Conservation (phyloP, 1,140 invertebrate species). For the Drosophila ohnishii region DNA sequence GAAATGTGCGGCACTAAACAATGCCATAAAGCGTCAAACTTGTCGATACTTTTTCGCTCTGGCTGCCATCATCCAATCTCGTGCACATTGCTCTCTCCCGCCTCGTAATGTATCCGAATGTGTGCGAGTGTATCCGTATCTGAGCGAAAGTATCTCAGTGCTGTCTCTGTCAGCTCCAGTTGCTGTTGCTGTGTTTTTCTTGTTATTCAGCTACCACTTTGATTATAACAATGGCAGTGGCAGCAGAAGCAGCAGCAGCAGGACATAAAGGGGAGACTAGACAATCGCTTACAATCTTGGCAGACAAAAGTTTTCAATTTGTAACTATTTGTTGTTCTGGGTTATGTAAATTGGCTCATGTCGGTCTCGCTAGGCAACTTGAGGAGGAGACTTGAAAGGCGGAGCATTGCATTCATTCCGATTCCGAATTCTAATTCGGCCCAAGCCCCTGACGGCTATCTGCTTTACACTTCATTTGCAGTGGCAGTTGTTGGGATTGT, state of each 20-base stretch:
- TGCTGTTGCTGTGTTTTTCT: constrained; percentile 48
- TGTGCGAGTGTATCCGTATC: constrained; percentile 32
- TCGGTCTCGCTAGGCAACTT: constrained; percentile 47
- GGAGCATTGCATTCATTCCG: constrained; percentile 54
- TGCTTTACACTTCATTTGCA: constrained; percentile 75
- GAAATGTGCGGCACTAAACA: constrained; percentile 81
- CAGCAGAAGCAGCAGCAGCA: not conserved
- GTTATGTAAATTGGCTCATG: constrained; percentile 77
- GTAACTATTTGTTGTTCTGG: constrained; percentile 80
- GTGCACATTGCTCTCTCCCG: constrained; percentile 37
- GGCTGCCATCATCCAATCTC: constrained; percentile 48
- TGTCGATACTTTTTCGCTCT: constrained; percentile 76
- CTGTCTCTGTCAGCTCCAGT: constrained; percentile 61
- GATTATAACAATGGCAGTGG: constrained; percentile 75
- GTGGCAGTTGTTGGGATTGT: constrained; percentile 42
- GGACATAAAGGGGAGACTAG: constrained; percentile 21
- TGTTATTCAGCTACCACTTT: constrained; percentile 75
- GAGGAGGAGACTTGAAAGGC: constrained; percentile 24
- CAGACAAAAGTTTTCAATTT: constrained; percentile 79
- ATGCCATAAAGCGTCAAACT: constrained; percentile 82
- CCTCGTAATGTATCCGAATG: constrained; percentile 30
- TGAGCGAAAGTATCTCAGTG: constrained; percentile 20
- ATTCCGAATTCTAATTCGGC: constrained; percentile 28
- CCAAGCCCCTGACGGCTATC: constrained; percentile 41
- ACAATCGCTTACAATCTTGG: constrained; percentile 80